Evolutionary conservation across 1,140 invertebrate genomes (phyloP).

Genomic region (Papilio xuthus): DNA sequence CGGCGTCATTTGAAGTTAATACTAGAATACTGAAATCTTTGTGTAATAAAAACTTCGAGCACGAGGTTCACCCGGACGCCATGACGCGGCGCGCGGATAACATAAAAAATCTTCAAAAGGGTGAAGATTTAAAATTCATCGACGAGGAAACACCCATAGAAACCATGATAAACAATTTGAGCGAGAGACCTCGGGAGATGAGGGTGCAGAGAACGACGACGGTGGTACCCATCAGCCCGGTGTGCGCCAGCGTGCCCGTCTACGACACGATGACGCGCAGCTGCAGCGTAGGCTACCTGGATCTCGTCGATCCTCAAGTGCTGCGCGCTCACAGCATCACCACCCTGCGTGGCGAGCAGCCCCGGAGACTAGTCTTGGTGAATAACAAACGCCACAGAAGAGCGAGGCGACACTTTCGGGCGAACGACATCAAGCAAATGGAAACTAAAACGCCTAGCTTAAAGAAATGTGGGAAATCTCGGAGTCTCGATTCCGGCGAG

Average conservation of each 20-base stretch:
- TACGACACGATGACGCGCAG: constrained; percentile 90
- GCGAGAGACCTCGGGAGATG: constrained; percentile 60
- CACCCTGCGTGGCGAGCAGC: constrained; percentile 87
- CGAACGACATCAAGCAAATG: constrained; percentile 53
- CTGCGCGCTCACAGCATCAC: constrained; percentile 87
- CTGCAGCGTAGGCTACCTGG: constrained; percentile 92
- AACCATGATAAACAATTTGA: constrained; percentile 60
- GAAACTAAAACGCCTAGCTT: constrained; percentile 81
- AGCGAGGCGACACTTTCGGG: constrained; percentile 54
- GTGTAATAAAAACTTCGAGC: constrained; percentile 72
- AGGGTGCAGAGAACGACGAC: constrained; percentile 84
- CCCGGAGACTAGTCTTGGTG: constrained; percentile 88
- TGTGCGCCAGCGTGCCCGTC: constrained; percentile 76
- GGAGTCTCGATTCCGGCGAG: constrained; percentile 91
- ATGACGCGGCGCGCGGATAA: constrained; percentile 62
- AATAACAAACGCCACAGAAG: constrained; percentile 79
- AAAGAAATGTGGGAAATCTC: constrained; percentile 90
- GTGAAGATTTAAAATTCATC: constrained; percentile 85
- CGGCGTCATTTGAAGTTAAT: constrained; percentile 69
- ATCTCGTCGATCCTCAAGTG: constrained; percentile 88
- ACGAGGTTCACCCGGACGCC: constrained; percentile 74
- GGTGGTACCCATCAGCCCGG: constrained; percentile 85
- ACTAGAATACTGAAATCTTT: constrained; percentile 72
- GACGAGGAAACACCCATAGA: constrained; percentile 84
- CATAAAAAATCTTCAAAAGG: constrained; percentile 70